Base-by-base conservation (phyloP, 2,888 invertebrate species). In the Dimorphilus gyrociliatus region DNA sequence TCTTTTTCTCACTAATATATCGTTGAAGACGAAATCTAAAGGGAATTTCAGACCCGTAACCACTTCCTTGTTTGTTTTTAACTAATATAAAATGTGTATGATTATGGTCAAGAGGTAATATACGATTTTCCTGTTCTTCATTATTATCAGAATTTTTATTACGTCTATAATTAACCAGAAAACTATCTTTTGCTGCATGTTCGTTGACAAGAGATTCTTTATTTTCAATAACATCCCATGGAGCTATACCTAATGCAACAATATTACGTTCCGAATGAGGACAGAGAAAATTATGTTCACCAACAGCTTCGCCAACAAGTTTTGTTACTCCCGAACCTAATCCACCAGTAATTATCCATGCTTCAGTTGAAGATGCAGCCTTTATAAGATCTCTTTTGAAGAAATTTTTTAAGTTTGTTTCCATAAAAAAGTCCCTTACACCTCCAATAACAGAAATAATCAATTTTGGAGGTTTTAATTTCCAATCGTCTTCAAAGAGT, bases 371-470 rank as follows among this genome's bases (percentile, higher is more conserved):
- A 7, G 51, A 48, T 4, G 60, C 59, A 19, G 56, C 59, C 34
- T 54, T 51, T 17, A 60, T 50, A 10, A 62, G 47, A 12, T 60
- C 61, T 27, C 48, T 43, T 30, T 44, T 42, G 33, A 46, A 42
- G 33, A 33, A 32, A 4, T 32, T 29, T 19, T 37, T 35, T 17
- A 55, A 45, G 27, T 50, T 36, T 3, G 44, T 44, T 32, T 52
- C 55, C 35, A 60, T 38, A 19, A 48, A 48, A 44, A 63, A 60
- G 13, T 49, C 41, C 36, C 57, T 55, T 7, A 61, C 62, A 2
- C 61, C 62, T 10, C 62, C 62, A 10, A 59, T 62, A 17, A 63
- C 57, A 5, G 62, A 62, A 23, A 63, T 53, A 17, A 63, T 43
- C 6, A 63, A 43, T 30, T 55, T 53, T 1, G 62, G 62, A 4